Percentiles rank a stretch among this genome's conserved stretches.
Conservation (phyloP, 2,888 invertebrate species). For the Micropterix aruncella region DNA sequence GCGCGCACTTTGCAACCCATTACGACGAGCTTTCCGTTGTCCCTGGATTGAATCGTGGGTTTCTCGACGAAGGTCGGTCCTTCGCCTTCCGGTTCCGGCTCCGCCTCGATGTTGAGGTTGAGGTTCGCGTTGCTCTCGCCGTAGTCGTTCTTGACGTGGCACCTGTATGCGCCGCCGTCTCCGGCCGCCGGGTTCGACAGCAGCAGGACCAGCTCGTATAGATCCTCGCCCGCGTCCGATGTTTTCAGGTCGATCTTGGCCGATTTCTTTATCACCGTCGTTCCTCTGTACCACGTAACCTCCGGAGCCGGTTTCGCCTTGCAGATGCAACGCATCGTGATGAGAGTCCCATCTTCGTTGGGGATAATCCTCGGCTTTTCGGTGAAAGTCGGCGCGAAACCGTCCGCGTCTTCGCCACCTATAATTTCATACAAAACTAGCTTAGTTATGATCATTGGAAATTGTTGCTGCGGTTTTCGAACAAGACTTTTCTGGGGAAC, state of each 20-base stretch:
- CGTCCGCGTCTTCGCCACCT: conserved; percentile 87
- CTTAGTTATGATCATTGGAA: too few species aligned
- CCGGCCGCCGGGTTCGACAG: conserved; percentile 36
- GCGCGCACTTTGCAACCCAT: conserved; percentile 81
- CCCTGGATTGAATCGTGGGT: conserved; percentile 73
- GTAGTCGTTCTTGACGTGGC: conserved; percentile 88
- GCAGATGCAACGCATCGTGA: conserved; percentile 94
- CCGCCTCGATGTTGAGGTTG: conserved; percentile 93
- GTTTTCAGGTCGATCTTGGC: conserved; percentile 73
- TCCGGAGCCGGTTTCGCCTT: conserved; percentile 90
- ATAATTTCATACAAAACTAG: too few species aligned
- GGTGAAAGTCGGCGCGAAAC: conserved; percentile 92
- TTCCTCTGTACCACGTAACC: conserved; percentile 91
- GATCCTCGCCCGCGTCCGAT: conserved; percentile 64
- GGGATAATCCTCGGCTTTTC: conserved; percentile 99
- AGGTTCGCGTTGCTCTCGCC: conserved; percentile 96
- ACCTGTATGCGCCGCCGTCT: conserved; percentile 53
- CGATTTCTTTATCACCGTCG: conserved; percentile 70
- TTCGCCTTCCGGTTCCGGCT: conserved; percentile 84
- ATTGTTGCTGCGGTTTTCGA: conserved; percentile 9
- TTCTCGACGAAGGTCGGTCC: conserved; percentile 91
- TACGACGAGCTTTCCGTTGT: conserved; percentile 69
- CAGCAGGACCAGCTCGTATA: conserved; percentile 69
- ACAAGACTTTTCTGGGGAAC: too few species aligned
- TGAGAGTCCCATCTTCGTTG: conserved; percentile 91